phyloP scores from a whole-genome alignment of 2,113 vertebrate genomes.

The Triplophysa rosa region DNA sequence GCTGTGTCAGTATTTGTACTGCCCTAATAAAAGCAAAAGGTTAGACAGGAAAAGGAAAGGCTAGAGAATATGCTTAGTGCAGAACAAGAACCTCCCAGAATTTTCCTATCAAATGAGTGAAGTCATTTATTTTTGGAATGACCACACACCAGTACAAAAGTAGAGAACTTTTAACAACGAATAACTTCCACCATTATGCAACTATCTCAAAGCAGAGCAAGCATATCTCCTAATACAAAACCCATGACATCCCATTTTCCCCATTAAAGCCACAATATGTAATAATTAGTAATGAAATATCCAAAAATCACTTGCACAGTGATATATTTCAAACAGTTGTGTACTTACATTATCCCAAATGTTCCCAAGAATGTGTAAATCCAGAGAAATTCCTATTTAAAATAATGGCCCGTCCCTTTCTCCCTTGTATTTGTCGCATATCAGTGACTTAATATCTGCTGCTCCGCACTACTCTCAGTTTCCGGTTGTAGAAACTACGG shows the following conservation, averaged over 20 bases:
- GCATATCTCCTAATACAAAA: not conserved
- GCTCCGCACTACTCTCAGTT: too few species aligned
- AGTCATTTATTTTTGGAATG: constrained; percentile 7
- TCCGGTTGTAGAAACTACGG: too few species aligned
- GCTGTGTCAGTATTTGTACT: not conserved
- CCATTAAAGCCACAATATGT: too few species aligned
- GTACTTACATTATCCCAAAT: too few species aligned
- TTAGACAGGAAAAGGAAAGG: constrained; percentile 15
- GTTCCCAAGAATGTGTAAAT: too few species aligned
- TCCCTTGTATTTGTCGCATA: too few species aligned
- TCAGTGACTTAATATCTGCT: too few species aligned
- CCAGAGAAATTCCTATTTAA: too few species aligned
- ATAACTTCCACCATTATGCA: not conserved
- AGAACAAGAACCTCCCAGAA: not conserved
- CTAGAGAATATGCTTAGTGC: not conserved
- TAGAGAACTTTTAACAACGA: not conserved
- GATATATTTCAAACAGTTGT: too few species aligned
- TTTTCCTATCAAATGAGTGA: not conserved
- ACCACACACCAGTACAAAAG: not conserved
- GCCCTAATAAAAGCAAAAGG: not conserved
- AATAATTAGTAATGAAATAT: too few species aligned
- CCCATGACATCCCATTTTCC: not conserved
- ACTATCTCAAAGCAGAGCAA: not conserved
- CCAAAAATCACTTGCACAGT: too few species aligned
- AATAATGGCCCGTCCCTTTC: too few species aligned